Evolutionary conservation across 1,140 invertebrate genomes (phyloP).

Genomic region (Octopus bimaculoides): DNA sequence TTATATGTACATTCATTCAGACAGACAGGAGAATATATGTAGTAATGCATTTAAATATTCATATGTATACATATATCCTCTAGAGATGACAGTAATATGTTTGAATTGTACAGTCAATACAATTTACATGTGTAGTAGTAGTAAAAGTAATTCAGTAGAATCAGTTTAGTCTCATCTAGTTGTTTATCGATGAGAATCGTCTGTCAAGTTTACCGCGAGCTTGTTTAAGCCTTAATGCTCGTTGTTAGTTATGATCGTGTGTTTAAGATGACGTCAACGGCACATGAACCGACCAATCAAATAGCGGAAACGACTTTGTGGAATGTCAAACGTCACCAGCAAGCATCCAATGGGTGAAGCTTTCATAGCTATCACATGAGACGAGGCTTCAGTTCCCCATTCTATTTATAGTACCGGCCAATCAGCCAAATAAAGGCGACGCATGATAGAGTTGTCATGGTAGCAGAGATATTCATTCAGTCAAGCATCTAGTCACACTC

Average conservation of each 20-base stretch:
- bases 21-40: background rate
- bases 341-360: background rate
- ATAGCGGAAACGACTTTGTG: background rate
- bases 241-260: background rate
- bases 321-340: conserved; percentile 11
- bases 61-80: background rate
- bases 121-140: background rate
- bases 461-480: background rate
- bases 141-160: conserved; percentile 1
- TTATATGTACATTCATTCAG: background rate
- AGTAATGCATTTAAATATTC: too few species aligned
- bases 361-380: background rate
- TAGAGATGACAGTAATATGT: background rate
- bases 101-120: background rate
- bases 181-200: background rate
- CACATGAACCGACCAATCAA: conserved; percentile 1
- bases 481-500: background rate
- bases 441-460: background rate
- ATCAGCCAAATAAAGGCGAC: background rate
- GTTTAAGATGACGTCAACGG: conserved; percentile 7
- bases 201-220: too few species aligned
- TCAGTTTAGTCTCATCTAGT: background rate
- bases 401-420: conserved; percentile 3
- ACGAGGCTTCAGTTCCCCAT: background rate
- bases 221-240: background rate